These are phyloP conservation scores for Rhodinocichla rosea DNA, from an alignment of 2,113 vertebrate species.

Conservation along the genomic window DNA sequence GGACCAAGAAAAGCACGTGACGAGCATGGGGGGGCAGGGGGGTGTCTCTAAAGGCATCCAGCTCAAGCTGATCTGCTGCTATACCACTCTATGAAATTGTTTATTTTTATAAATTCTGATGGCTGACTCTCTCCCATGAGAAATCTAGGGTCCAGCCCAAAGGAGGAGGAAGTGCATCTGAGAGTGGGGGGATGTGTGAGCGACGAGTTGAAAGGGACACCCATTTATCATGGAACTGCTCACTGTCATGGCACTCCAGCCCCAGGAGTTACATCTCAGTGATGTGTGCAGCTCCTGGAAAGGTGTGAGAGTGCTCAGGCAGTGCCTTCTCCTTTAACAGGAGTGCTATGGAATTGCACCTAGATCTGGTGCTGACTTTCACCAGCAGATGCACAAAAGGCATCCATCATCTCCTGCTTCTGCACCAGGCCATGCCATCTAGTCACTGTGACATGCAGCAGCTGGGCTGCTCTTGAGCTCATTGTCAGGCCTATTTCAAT, in stretches of 20 bases:
- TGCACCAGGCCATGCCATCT: background rate
- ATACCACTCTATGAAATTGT: background rate
- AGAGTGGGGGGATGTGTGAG: background rate
- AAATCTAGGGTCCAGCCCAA: background rate
- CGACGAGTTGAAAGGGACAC: rapidly evolving
- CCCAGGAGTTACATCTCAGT: background rate
- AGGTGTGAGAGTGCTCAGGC: background rate
- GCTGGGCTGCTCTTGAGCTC: background rate
- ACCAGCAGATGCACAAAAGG: background rate
- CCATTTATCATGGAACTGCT: background rate
- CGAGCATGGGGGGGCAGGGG: rapidly evolving
- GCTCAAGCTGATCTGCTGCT: background rate
- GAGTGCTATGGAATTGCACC: background rate
- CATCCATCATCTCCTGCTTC: background rate
- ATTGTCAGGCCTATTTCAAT: background rate
- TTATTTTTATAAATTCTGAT: background rate
- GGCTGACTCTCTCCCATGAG: background rate
- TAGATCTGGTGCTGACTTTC: background rate
- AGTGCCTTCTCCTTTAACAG: background rate
- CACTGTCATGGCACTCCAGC: background rate
- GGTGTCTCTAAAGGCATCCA: background rate
- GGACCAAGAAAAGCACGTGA: background rate
- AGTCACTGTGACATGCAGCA: background rate
- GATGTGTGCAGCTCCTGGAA: background rate
- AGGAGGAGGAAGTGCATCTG: background rate